These are phyloP conservation scores for Drosophila seclusa DNA, from an alignment of 2,888 invertebrate species.

Conservation along the genomic window DNA sequence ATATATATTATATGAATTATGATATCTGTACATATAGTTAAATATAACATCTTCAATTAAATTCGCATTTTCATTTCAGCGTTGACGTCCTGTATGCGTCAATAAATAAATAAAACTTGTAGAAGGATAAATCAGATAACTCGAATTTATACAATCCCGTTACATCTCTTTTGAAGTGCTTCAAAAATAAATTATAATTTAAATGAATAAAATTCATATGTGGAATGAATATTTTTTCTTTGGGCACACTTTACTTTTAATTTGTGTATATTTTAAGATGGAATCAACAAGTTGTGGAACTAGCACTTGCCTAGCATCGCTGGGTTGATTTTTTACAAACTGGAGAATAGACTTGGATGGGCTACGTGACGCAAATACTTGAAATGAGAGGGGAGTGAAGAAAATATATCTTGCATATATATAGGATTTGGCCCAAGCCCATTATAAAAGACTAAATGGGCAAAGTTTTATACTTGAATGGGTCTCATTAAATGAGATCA, in stretches of 20 bases:
- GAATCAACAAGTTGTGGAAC: not conserved
- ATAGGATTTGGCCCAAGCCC: conserved; percentile 13
- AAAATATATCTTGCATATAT: not conserved
- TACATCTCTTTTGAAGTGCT: not conserved
- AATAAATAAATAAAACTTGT: no score
- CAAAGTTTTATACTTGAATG: conserved; percentile 53
- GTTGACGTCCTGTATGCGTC: no score
- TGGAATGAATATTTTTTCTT: not conserved
- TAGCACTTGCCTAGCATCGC: not conserved
- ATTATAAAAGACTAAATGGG: conserved; percentile 42
- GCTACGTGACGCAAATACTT: not conserved
- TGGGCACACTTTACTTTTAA: not conserved
- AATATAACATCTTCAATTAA: not conserved
- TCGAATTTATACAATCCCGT: not conserved
- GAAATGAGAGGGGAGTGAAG: not conserved
- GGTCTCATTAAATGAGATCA: conserved; percentile 43
- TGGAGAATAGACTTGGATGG: not conserved
- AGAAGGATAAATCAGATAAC: not conserved
- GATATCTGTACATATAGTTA: not conserved
- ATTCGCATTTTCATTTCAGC: not conserved
- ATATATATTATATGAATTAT: not conserved
- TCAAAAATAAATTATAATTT: not conserved
- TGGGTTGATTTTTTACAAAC: not conserved
- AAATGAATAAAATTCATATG: not conserved
- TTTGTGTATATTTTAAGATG: not conserved